Evolutionary conservation across 2,113 vertebrate genomes (phyloP).

Genomic region (Sander vitreus): DNA sequence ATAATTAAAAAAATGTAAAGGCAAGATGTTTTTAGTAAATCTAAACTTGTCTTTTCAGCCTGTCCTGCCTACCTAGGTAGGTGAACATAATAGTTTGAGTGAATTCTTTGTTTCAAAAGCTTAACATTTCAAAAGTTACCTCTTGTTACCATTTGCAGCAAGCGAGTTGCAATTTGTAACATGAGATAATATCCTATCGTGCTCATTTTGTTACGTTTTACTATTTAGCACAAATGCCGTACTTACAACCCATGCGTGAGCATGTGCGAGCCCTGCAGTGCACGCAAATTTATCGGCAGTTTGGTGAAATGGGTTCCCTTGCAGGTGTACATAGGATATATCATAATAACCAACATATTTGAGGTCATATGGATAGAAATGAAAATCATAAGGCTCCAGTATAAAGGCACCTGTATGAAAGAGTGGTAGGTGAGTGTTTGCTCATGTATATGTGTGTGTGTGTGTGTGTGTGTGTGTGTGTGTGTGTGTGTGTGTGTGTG

Average conservation of each 20-base stretch:
- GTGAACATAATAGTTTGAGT: not conserved
- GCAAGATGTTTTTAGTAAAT: constrained; percentile 1
- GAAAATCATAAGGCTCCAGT: not conserved
- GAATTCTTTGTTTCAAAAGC: not conserved
- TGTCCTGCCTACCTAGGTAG: not conserved
- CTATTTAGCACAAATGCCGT: not conserved
- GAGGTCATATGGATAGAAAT: not conserved
- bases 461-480: not conserved
- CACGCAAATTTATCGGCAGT: not conserved
- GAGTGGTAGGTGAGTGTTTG: not conserved
- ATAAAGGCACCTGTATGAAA: not conserved
- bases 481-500: constrained; percentile 11
- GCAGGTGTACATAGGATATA: not conserved
- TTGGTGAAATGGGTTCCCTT: too few species aligned
- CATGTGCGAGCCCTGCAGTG: not conserved
- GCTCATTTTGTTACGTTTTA: not conserved
- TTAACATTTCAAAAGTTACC: not conserved
- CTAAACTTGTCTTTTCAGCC: not conserved
- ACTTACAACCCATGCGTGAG: not conserved
- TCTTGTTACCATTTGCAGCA: not conserved
- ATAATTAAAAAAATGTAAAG: constrained; percentile 3
- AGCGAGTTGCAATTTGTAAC: not conserved
- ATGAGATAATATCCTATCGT: not conserved
- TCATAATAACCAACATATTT: not conserved
- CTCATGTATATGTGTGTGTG: not conserved